Base-by-base conservation (phyloP, 1,140 invertebrate genomes). In the Anoplolepis gracilipes region DNA sequence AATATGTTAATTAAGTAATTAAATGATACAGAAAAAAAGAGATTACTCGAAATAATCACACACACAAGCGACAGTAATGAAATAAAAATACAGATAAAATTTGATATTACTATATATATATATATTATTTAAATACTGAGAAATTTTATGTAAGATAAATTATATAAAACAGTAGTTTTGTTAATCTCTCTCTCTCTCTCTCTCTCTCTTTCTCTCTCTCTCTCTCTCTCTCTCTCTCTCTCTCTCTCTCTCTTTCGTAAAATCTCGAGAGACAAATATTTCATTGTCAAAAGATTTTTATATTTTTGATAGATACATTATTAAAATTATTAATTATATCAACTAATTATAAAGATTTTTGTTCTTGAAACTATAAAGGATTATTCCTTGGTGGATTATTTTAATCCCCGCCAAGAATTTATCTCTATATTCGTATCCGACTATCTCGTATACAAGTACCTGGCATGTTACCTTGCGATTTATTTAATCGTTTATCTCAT, bases 401-500 rank as follows among this genome's bases (percentile, higher is more conserved):
- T 75, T 19, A 11, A 46, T 64, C 11, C 22, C 16, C 2, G 64
- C 10, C 10, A 42, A 10, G 28, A 62, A 62, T 28, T 30, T 13
- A 61, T 19, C 28, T 57, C 19, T 42, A 36, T 39, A 13, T 3
- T 5, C 36, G 19, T 7, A 4, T 28, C 19, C 8, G 0, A 62
- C 39, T n/a, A 42, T 30, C 36, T 64, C 13, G 25, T 77, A 33
- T 4, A 46, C 39, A 64, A 78, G 30, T 33, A 62, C 59, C 13
- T 42, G 36, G 36, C 36, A 62, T 42, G 57, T 64, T 77, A 19
- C 19, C 11, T 49, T 22, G 25, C 39, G 19, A 78, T 49, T 78
- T 65, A 33, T 49, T 78, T 16, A 78, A 49, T 78, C 28, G 42
- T 57, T 65, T 78, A 33, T 65, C 33, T 42, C 36, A 8, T 61